Evolutionary conservation across 2,888 invertebrate species (phyloP).

Genomic region (Camptogramma bilineatum): DNA sequence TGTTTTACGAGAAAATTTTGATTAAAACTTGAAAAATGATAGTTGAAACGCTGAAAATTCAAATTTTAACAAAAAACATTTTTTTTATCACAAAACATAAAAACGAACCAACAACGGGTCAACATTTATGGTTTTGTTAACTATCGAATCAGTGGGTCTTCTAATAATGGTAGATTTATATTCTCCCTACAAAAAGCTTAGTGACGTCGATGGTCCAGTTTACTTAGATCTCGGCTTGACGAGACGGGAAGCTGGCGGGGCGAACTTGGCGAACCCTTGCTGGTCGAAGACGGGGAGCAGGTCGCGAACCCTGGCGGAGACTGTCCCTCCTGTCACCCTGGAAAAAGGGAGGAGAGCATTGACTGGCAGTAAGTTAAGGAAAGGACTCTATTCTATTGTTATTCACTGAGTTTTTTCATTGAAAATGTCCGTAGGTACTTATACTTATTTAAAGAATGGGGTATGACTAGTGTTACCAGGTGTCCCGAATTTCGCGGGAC

Average conservation of each 20-base stretch:
- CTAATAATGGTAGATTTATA: neutral
- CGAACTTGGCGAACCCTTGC: conserved; percentile 93
- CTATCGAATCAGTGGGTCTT: neutral
- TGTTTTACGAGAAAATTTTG: no score
- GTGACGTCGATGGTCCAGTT: conserved; percentile 21
- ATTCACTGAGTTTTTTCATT: no score
- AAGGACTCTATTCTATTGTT: neutral
- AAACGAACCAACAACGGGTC: no score
- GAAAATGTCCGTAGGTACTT: no score
- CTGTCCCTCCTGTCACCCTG: conserved; percentile 88
- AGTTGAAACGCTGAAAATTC: no score
- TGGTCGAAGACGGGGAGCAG: conserved; percentile 93
- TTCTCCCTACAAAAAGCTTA: conserved; percentile 4
- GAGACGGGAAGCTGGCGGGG: conserved; percentile 91
- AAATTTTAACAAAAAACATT: no score
- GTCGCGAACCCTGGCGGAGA: conserved; percentile 89
- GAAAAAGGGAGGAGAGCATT: conserved; percentile 3
- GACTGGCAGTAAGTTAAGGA: neutral
- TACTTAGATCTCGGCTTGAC: conserved; percentile 87
- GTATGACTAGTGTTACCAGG: no score
- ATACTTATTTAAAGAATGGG: no score
- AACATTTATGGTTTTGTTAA: neutral
- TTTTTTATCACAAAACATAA: no score
- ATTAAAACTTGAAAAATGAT: no score
- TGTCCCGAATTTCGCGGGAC: no score